Evolutionary conservation across 2,797 vertebrate genomes (phyloP), one percentile per base, ranked within the genome.

Genomic region (Bucorvus abyssinicus): DNA sequence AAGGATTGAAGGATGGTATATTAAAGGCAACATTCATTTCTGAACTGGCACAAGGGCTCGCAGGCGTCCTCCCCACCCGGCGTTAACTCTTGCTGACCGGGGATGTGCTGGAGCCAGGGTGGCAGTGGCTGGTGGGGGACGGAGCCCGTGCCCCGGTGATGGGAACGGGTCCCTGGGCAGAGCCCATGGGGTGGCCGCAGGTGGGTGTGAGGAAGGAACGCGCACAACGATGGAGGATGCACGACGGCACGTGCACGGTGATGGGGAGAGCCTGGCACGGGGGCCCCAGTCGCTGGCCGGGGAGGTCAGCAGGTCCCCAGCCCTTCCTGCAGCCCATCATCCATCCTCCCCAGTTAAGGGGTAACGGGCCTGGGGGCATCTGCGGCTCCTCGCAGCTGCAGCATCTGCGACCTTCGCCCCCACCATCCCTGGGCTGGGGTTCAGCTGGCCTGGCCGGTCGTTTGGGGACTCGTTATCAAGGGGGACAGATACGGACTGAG

Each of bases 1-100:
- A 98, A 98, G 98, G 98, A 97, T 97, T 98, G 98, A 98, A 98
- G 97, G 98, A 97, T 97, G 96, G 96, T 94, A 95, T 94, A 98
- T 98, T 98, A 98, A 97, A 97, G 97, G 97, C 97, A 97, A 96
- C 97, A 96, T 94, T 95, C 92, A 73, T 90, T 90, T 96, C 84
- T 80, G 96, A 97, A 90, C 97, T 90, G 96, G 97, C 95, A 96
- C 73, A 1, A 89, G 83, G 86, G 80, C 87, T 93, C 30, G 16
- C 9, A 86, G 89, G 95, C 97, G 95, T 82, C 67, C 59, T 64
- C 38, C 45, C 74, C 81, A 21, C 1, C 13, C 22, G 5, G 74
- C 7, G 6, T 84, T 96, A 95, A 95, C 87, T 84, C 92, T 91
- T 36, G 71, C 26, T 19, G 84, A 47, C 65, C 50, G 1, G 65